Evolutionary conservation across 2,888 invertebrate genomes (phyloP), one percentile per base, ranked within the genome.

Genomic region (Thecophora atra): DNA sequence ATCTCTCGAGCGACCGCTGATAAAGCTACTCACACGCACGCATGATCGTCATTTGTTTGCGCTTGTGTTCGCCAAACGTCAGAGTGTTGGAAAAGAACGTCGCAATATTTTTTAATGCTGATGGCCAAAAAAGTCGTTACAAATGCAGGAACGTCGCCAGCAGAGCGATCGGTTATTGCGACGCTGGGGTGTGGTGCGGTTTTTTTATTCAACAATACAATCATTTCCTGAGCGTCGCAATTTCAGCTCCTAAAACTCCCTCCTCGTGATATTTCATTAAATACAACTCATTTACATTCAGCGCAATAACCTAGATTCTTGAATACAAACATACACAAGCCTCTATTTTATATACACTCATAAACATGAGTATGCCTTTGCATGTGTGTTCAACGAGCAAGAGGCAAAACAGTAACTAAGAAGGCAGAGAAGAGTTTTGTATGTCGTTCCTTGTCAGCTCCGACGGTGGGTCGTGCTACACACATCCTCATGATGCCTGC

Each of bases 271-370:
- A 17, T 67, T 24, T 54, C 62, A 28, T 37, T 42, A 28, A 67
- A 24, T n/a, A 37, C 67, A 75, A 78, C 77, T 79, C 77, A 79
- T 81, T 81, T 81, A 79, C 80, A 80, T 81, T 79, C 81, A 80
- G 77, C 81, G 81, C 80, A 81, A 81, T 81, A 81, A 81, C 81
- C 81, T 81, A 81, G 79, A 80, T 81, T 81, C 78, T 77, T 76
- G 37, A 11, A 37, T 37, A 37, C 37, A n/a, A n/a, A n/a, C n/a
- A n/a, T n/a, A n/a, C n/a, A n/a, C n/a, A n/a, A n/a, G n/a, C n/a
- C n/a, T n/a, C n/a, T n/a, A n/a, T n/a, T n/a, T n/a, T n/a, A n/a
- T n/a, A n/a, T n/a, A n/a, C n/a, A n/a, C n/a, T n/a, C n/a, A n/a
- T n/a, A n/a, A n/a, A n/a, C n/a, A n/a, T n/a, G n/a, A n/a, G n/a